phyloP scores from a whole-genome alignment of 2,888 invertebrate species.

The Lepidocyrtoides sp. region DNA sequence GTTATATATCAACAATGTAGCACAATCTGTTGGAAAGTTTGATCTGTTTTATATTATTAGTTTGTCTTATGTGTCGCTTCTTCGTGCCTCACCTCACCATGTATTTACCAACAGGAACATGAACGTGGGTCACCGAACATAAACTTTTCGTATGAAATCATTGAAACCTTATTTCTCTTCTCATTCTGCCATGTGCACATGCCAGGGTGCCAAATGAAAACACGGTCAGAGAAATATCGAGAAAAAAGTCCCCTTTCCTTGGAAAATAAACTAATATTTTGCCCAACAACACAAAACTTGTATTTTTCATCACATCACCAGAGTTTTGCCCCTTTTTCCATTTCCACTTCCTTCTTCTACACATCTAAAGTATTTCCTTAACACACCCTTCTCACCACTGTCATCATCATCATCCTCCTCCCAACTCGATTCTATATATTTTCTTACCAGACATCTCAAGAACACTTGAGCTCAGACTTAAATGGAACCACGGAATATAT shows the following conservation, averaged over 20 bases:
- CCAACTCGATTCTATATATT: background rate
- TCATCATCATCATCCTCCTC: background rate
- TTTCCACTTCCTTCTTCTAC: constrained; percentile 20
- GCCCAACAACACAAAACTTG: background rate
- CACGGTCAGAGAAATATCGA: background rate
- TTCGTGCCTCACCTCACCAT: too few relatives aligned
- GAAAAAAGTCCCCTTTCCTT: background rate
- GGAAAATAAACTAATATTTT: background rate
- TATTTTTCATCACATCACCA: constrained; percentile 7
- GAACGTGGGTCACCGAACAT: background rate
- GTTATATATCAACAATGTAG: too few relatives aligned
- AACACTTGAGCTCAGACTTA: background rate
- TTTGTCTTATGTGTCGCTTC: background rate
- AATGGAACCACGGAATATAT: background rate
- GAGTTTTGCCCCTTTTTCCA: constrained; percentile 21
- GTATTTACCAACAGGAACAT: background rate
- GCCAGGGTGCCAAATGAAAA: background rate
- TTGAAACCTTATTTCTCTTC: background rate
- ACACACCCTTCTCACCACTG: background rate
- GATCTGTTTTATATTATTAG: background rate
- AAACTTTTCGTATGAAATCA: constrained; percentile 7
- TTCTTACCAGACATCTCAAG: background rate
- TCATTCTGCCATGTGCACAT: background rate
- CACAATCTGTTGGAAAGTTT: too few relatives aligned
- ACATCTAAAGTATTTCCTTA: background rate